Evolutionary conservation across 2,888 invertebrate genomes (phyloP).

Genomic region (Leptopilina drosophilae): DNA sequence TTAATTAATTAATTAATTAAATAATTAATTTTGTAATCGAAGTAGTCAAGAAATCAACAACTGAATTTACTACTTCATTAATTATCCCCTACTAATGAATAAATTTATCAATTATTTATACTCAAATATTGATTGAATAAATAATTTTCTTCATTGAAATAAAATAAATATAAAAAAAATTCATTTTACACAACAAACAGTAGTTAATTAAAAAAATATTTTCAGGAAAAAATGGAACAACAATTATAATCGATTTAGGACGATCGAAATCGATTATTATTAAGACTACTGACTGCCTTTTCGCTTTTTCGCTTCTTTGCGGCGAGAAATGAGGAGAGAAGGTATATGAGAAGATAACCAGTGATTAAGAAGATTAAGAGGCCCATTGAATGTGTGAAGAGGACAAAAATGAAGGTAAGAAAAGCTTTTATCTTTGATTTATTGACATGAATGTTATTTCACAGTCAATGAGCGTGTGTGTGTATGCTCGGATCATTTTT

Average conservation of each 20-base stretch:
- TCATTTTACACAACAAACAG: too few species aligned
- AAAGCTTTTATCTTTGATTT: slow-evolving; percentile 8
- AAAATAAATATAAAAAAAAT: too few species aligned
- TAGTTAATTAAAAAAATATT: too few species aligned
- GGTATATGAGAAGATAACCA: neutral
- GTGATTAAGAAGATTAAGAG: neutral
- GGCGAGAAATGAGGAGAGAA: neutral
- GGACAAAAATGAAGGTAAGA: neutral
- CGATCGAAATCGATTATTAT: neutral
- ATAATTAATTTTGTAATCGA: too few species aligned
- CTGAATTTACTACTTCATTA: too few species aligned
- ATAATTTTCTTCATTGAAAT: too few species aligned
- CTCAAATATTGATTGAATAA: too few species aligned
- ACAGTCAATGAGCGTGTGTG: neutral
- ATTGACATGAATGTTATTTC: slow-evolving; percentile 18
- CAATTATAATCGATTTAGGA: neutral
- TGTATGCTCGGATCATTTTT: slow-evolving; percentile 3
- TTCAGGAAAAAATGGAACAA: too few species aligned
- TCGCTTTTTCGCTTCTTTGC: neutral
- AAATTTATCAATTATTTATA: too few species aligned
- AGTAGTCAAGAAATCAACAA: too few species aligned
- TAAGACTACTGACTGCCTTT: neutral
- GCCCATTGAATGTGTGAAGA: neutral
- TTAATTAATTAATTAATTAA: too few species aligned
- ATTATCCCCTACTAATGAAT: too few species aligned